Conservation (phyloP, 2,797 vertebrate genomes). For the Ctenochaetus hawaiiensis region DNA sequence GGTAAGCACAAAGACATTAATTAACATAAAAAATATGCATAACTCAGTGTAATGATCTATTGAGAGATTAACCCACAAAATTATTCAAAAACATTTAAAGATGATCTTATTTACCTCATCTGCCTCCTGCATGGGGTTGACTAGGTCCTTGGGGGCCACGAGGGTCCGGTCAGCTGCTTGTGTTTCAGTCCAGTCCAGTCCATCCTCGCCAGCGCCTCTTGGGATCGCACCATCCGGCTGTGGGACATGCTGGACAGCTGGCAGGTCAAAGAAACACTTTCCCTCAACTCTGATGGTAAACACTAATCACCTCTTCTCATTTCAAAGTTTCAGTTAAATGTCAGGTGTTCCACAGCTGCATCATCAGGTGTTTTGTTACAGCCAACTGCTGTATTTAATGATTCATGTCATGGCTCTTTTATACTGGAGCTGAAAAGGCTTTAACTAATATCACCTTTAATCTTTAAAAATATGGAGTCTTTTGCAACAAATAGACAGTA, state of each 20-base stretch:
- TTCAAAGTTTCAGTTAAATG: no score
- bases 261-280: conserved; percentile 93
- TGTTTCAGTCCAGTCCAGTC: conserved; percentile 93
- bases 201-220: conserved; percentile 93
- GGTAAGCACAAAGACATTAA: conserved; percentile 68
- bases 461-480: no score
- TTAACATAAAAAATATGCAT: no score
- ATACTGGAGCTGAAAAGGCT: no score
- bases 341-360: no score
- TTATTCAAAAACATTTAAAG: neutral
- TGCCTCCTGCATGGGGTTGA: neutral
- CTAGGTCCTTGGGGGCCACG: conserved; percentile 93
- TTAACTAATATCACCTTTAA: no score
- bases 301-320: no score
- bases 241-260: conserved; percentile 99
- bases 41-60: no score
- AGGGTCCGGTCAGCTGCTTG: conserved; percentile 92
- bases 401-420: no score
- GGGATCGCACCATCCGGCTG: conserved; percentile 93
- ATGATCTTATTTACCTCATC: neutral
- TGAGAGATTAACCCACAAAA: no score
- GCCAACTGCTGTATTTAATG: no score
- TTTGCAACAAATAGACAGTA: neutral
- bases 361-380: no score
- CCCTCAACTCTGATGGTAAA: conserved; percentile 90